These are phyloP conservation scores for Polylopha cassiicola DNA, from an alignment of 2,888 invertebrate genomes.

Conservation along the genomic window DNA sequence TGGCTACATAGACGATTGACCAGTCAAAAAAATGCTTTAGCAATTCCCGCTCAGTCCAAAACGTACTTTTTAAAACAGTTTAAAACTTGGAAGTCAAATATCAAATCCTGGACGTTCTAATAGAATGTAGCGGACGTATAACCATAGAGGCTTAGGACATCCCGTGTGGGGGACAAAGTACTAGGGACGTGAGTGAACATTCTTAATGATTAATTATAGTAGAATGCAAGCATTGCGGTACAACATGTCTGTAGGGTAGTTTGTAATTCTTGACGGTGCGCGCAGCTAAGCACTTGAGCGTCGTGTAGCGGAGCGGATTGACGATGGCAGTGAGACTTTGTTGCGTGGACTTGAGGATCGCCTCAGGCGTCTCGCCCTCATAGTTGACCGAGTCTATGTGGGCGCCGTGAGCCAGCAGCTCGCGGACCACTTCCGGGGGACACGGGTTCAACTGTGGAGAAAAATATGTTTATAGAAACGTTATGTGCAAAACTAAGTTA, in stretches of 20 bases:
- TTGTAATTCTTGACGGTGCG: constrained; percentile 84
- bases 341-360: constrained; percentile 75
- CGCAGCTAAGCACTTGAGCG: constrained; percentile 91
- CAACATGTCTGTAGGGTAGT: constrained; percentile 78
- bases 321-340: constrained; percentile 81
- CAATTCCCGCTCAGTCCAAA: too few species aligned
- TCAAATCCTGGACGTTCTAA: too few species aligned
- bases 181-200: too few species aligned
- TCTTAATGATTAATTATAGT: constrained; percentile 68
- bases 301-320: constrained; percentile 86
- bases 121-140: too few species aligned
- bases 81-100: too few species aligned
- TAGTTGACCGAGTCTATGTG: constrained; percentile 90
- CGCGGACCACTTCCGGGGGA: constrained; percentile 82
- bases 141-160: too few species aligned
- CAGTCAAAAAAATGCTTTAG: too few species aligned
- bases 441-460: constrained; percentile 75
- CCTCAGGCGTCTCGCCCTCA: constrained; percentile 85
- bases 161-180: too few species aligned
- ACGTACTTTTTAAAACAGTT: too few species aligned
- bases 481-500: too few species aligned
- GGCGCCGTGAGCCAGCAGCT: constrained; percentile 87
- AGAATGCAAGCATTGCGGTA: constrained; percentile 73
- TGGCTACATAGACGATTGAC: too few species aligned
- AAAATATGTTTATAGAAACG: neutral